phyloP scores from a whole-genome alignment of 2,113 vertebrate species.

The Brachypteracias leptosomus region DNA sequence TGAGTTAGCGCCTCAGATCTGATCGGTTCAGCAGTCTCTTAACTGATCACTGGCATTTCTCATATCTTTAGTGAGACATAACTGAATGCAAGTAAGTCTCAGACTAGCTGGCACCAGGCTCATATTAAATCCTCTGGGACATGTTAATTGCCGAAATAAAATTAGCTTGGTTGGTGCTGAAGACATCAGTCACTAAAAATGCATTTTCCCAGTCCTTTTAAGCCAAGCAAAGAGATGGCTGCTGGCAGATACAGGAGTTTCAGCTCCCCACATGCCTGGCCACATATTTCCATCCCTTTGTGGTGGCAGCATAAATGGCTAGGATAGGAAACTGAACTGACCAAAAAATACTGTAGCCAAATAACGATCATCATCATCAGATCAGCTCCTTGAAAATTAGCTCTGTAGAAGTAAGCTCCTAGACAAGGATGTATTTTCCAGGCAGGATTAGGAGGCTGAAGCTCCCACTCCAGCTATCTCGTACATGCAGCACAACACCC shows the following conservation, averaged over 20 bases:
- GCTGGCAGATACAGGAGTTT: neutral
- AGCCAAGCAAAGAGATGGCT: neutral
- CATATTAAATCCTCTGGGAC: constrained; percentile 44
- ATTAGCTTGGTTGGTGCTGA: constrained; percentile 43
- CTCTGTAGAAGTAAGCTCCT: neutral
- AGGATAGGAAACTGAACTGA: neutral
- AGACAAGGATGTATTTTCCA: neutral
- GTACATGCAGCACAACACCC: neutral
- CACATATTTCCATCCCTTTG: neutral
- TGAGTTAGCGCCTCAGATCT: neutral
- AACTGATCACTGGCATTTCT: constrained; percentile 46
- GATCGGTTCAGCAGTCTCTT: constrained; percentile 48
- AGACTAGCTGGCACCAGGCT: constrained; percentile 61
- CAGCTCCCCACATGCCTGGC: neutral
- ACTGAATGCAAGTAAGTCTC: constrained; percentile 15
- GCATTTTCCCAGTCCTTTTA: constrained; percentile 22
- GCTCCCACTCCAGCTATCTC: neutral
- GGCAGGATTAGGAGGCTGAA: neutral
- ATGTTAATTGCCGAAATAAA: constrained; percentile 53
- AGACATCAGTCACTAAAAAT: constrained; percentile 29
- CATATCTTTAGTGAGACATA: constrained; percentile 30
- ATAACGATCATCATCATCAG: neutral
- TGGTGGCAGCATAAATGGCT: neutral
- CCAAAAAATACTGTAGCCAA: neutral
- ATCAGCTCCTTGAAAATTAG: neutral